These are phyloP conservation scores for Nycteola revayana DNA, from an alignment of 2,888 invertebrate genomes.

Conservation along the genomic window DNA sequence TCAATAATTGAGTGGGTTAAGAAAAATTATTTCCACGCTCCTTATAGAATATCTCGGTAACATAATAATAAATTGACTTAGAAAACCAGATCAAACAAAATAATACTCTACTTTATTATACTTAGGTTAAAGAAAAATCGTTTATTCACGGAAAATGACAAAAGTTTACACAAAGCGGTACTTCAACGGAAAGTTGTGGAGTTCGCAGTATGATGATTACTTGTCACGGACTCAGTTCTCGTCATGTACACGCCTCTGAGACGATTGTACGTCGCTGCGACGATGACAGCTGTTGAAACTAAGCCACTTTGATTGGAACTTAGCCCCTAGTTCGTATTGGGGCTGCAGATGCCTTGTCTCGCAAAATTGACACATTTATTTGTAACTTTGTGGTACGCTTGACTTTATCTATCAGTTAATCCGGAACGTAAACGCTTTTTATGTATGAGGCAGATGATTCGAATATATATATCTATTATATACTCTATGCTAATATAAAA, in stretches of 20 bases:
- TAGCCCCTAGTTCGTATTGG: constrained; percentile 22
- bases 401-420: too few species aligned
- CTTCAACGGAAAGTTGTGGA: constrained; percentile 49
- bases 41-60: too few species aligned
- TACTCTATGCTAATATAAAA: too few species aligned
- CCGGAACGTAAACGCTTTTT: too few species aligned
- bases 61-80: too few species aligned
- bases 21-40: too few species aligned
- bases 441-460: too few species aligned
- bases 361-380: neutral
- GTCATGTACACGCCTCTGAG: constrained; percentile 23
- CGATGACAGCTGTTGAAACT: constrained; percentile 61
- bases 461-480: too few species aligned
- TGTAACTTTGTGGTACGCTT: too few species aligned
- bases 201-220: constrained; percentile 63
- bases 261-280: constrained; percentile 31
- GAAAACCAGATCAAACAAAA: too few species aligned
- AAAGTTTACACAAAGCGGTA: constrained; percentile 34
- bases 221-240: constrained; percentile 50
- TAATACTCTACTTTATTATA: constrained; percentile 1
- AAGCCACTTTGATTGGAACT: constrained; percentile 58
- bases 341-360: constrained; percentile 2
- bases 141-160: constrained; percentile 38
- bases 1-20: too few species aligned
- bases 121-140: constrained; percentile 15